Percentiles rank a stretch among this genome's conserved stretches.
Conservation (phyloP, 2,888 invertebrate species). For the Onthophagus sagittarius region DNA sequence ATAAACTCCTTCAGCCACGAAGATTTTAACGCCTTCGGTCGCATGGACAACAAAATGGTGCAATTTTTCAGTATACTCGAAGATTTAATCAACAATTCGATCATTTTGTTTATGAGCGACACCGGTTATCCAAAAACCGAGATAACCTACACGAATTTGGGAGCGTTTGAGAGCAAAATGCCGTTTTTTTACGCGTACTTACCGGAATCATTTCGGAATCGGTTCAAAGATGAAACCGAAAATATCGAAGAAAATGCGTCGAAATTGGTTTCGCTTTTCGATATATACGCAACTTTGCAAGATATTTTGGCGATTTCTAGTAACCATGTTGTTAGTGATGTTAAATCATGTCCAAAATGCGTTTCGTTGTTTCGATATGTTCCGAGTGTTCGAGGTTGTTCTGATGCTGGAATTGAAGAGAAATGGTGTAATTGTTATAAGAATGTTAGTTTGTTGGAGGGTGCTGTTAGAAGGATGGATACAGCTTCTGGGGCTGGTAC, state of each 20-base stretch:
- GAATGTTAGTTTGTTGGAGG: not conserved
- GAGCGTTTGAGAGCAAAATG: constrained; percentile 75
- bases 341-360: constrained; percentile 62
- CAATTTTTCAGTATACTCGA: constrained; percentile 59
- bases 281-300: constrained; percentile 69
- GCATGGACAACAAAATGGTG: constrained; percentile 62
- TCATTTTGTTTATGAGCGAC: constrained; percentile 73
- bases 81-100: constrained; percentile 61
- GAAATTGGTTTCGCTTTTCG: constrained; percentile 71
- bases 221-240: constrained; percentile 54
- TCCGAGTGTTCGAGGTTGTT: constrained; percentile 59
- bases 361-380: constrained; percentile 60
- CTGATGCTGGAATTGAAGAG: constrained; percentile 61
- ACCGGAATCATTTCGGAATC: constrained; percentile 59
- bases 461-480: not conserved
- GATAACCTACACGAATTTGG: constrained; percentile 63
- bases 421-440: constrained; percentile 70
- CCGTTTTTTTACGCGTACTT: constrained; percentile 69
- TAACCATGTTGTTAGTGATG: constrained; percentile 37
- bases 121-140: constrained; percentile 76
- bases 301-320: constrained; percentile 58
- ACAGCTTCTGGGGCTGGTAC: too few species aligned
- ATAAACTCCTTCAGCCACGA: constrained; percentile 77
- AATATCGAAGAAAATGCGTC: constrained; percentile 61
- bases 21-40: constrained; percentile 61